These are phyloP conservation scores for Linyphia triangularis DNA, from an alignment of 2,888 invertebrate genomes.

Conservation along the genomic window DNA sequence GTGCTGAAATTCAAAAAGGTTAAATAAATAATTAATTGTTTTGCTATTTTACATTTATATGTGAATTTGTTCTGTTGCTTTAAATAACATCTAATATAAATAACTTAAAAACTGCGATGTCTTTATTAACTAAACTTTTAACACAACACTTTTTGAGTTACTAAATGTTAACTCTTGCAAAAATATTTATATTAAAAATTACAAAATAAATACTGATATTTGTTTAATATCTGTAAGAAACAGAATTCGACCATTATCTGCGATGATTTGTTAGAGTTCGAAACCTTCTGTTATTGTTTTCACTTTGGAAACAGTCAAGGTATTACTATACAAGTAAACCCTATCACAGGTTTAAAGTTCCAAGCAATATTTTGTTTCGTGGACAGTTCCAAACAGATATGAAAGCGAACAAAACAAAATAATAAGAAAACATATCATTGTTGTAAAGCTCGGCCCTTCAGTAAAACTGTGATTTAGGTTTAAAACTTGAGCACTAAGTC, in stretches of 20 bases:
- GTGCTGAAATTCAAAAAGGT: no score
- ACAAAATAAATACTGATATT: neutral
- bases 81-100: no score
- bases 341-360: conserved; percentile 13
- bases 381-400: neutral
- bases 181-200: neutral
- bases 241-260: neutral
- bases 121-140: no score
- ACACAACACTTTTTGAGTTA: no score
- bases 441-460: conserved; percentile 1
- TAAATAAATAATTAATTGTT: no score
- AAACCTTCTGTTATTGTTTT: neutral
- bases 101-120: no score
- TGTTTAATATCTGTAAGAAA: neutral
- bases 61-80: no score
- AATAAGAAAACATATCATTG: neutral
- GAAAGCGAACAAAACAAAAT: conserved; percentile 6
- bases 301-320: neutral
- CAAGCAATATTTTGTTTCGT: conserved; percentile 16
- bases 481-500: conserved; percentile 26
- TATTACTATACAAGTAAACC: neutral
- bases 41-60: no score
- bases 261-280: neutral
- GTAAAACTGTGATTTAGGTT: conserved; percentile 50
- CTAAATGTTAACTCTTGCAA: neutral